Conservation (phyloP, 1,140 invertebrate genomes). For the Drosophila bocqueti region DNA sequence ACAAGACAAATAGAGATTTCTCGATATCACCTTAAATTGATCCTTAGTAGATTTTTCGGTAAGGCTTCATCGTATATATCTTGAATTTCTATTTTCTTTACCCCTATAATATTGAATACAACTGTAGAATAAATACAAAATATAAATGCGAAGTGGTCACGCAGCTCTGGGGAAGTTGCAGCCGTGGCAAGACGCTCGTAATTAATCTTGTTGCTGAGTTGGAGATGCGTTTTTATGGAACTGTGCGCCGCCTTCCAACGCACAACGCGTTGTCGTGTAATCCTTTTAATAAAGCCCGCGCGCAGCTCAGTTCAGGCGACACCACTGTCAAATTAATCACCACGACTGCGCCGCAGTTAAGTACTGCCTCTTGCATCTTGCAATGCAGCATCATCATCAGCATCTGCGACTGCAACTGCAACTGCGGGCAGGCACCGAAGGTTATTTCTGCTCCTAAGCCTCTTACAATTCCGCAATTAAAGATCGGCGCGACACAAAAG, state of each 20-base stretch:
- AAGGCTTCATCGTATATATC: neutral
- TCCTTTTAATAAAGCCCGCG: slow-evolving; percentile 78
- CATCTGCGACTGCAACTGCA: slow-evolving; percentile 21
- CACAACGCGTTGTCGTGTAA: slow-evolving; percentile 62
- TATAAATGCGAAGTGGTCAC: slow-evolving; percentile 44
- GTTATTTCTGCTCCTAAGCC: slow-evolving; percentile 32
- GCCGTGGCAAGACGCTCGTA: slow-evolving; percentile 55
- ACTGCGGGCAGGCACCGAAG: slow-evolving; percentile 32
- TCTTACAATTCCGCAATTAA: slow-evolving; percentile 76
- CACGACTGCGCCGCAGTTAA: slow-evolving; percentile 36
- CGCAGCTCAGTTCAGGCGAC: slow-evolving; percentile 66
- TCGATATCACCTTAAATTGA: neutral
- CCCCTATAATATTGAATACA: neutral
- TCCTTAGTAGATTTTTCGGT: neutral
- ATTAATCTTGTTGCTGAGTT: slow-evolving; percentile 70
- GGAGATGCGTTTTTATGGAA: slow-evolving; percentile 50
- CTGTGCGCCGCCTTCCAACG: slow-evolving; percentile 29
- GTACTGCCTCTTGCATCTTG: slow-evolving; percentile 6
- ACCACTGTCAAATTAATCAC: slow-evolving; percentile 75
- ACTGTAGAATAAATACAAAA: slow-evolving; percentile 4
- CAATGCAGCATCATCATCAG: neutral
- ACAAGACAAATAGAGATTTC: neutral
- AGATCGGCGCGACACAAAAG: slow-evolving; percentile 65
- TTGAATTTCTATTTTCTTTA: neutral
- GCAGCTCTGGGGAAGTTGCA: slow-evolving; percentile 28